Conservation (phyloP, 2,888 invertebrate species). For the Parasteatoda lunata region DNA sequence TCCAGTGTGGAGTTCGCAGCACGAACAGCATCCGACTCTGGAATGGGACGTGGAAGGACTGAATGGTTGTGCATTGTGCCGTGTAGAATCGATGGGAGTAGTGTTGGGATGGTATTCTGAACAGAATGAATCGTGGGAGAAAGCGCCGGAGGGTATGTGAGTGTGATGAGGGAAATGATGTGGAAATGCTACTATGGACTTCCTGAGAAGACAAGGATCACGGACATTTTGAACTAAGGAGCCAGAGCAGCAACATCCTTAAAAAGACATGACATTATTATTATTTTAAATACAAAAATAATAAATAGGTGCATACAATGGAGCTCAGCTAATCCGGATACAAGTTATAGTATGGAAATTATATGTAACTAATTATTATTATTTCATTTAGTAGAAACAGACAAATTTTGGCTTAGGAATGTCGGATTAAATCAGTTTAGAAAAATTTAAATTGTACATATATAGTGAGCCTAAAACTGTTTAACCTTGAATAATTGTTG, state of each 20-base stretch:
- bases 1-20: slow-evolving; percentile 32
- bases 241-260: slow-evolving; percentile 52
- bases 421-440: too few species aligned
- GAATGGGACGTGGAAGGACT: slow-evolving; percentile 14
- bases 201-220: slow-evolving; percentile 43
- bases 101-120: slow-evolving; percentile 29
- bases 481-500: too few species aligned
- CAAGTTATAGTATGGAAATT: too few species aligned
- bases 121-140: slow-evolving; percentile 24
- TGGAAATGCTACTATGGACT: slow-evolving; percentile 51
- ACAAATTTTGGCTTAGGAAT: too few species aligned
- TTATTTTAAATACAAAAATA: neutral
- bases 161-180: slow-evolving; percentile 27
- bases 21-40: slow-evolving; percentile 20
- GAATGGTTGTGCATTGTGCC: slow-evolving; percentile 32
- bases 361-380: too few species aligned
- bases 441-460: too few species aligned
- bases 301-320: neutral
- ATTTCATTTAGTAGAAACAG: too few species aligned
- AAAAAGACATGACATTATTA: slow-evolving; percentile 9
- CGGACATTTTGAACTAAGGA: slow-evolving; percentile 53
- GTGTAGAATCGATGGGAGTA: slow-evolving; percentile 6
- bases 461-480: too few species aligned
- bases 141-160: slow-evolving; percentile 1
- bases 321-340: too few species aligned